Percentiles rank a stretch among this genome's conserved stretches.
Conservation (phyloP, 2,888 invertebrate genomes). For the Poecilus cupreus region DNA sequence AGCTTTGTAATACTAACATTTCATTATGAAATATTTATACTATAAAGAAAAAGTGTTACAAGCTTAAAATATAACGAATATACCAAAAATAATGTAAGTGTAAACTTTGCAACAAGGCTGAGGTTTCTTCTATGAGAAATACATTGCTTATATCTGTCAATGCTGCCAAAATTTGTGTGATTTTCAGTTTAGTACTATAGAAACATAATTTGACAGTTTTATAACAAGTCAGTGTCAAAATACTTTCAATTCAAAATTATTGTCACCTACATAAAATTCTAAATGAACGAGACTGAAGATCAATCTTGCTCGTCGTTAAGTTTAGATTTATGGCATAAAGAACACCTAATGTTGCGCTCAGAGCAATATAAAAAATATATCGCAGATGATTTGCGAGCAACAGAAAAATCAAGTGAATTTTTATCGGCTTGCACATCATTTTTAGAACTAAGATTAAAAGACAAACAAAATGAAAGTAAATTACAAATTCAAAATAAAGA, state of each 20-base stretch:
- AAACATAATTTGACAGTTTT: not conserved
- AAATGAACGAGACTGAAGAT: conserved; percentile 4
- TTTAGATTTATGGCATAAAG: not conserved
- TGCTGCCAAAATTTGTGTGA: too few relatives aligned
- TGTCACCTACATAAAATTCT: not conserved
- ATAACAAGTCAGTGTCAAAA: not conserved
- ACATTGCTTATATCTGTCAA: too few relatives aligned
- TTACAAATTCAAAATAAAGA: not conserved
- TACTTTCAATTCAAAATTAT: not conserved
- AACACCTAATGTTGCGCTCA: not conserved
- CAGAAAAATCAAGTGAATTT: not conserved
- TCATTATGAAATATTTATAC: too few relatives aligned
- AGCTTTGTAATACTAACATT: too few relatives aligned
- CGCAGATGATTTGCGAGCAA: not conserved
- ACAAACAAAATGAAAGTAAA: conserved; percentile 2
- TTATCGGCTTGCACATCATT: not conserved
- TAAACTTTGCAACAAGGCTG: too few relatives aligned
- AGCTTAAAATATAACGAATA: too few relatives aligned
- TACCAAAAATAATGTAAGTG: too few relatives aligned
- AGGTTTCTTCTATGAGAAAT: too few relatives aligned
- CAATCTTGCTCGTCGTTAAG: not conserved
- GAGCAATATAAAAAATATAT: not conserved
- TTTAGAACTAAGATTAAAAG: conserved; percentile 8
- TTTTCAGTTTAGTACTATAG: too few relatives aligned
- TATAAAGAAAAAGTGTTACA: too few relatives aligned